A percentile compares a stretch with the other conserved stretches of the same genome.
Evolutionary conservation across 1,140 invertebrate species (phyloP).

Genomic region (Lordiphosa clarofinis): DNA sequence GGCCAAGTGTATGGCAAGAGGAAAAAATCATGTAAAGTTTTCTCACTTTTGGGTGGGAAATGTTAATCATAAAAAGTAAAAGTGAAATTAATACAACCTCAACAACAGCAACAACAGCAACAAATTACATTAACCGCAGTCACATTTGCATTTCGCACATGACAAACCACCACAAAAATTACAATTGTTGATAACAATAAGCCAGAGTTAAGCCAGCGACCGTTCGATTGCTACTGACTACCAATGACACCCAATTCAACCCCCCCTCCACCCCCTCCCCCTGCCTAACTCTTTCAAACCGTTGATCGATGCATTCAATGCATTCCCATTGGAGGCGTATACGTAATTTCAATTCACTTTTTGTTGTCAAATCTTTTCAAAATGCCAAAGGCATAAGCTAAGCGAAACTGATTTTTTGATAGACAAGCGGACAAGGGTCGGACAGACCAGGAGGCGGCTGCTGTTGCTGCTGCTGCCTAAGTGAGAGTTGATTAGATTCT

Average conservation of each 20-base stretch:
- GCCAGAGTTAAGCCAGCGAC: conserved; percentile 16
- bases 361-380: conserved; percentile 37
- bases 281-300: conserved; percentile 1
- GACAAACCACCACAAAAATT: conserved; percentile 31
- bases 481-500: conserved; percentile 49
- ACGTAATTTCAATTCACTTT: conserved; percentile 39
- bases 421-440: conserved; percentile 48
- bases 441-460: neutral
- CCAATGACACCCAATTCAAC: conserved; percentile 34
- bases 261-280: neutral
- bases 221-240: conserved; percentile 49
- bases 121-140: conserved; percentile 56
- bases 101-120: conserved; percentile 23
- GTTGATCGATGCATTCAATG: conserved; percentile 32
- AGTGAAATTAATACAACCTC: conserved; percentile 67
- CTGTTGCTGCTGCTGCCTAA: conserved; percentile 3
- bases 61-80: conserved; percentile 76
- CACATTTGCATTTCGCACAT: conserved; percentile 69
- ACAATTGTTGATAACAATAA: conserved; percentile 54
- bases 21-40: conserved; percentile 60
- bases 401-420: conserved; percentile 36
- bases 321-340: conserved; percentile 15
- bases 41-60: conserved; percentile 74
- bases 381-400: conserved; percentile 25
- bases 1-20: conserved; percentile 22